These are phyloP conservation scores for Spicauda simplicius DNA, from an alignment of 2,888 invertebrate species.

Conservation along the genomic window DNA sequence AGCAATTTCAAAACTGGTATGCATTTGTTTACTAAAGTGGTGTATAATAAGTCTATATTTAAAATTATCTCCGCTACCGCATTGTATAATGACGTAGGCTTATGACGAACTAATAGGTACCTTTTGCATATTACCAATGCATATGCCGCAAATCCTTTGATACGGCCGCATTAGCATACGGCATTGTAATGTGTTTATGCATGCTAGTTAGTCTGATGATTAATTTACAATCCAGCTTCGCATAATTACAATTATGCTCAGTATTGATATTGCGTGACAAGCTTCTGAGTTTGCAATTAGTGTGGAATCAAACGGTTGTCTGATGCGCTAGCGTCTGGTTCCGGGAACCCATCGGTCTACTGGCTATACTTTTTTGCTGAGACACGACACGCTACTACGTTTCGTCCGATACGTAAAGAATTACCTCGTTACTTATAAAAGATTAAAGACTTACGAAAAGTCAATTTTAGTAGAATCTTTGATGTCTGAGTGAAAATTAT, in stretches of 20 bases:
- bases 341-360: background rate
- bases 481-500: too few relatives aligned
- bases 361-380: background rate
- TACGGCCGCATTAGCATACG: constrained; percentile 17
- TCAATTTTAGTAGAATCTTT: too few relatives aligned
- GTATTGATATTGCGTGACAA: constrained; percentile 19
- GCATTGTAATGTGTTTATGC: constrained; percentile 22
- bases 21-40: background rate
- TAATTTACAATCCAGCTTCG: constrained; percentile 25
- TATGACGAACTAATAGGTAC: background rate
- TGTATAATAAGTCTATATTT: background rate
- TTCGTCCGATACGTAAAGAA: too few relatives aligned
- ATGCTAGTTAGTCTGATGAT: constrained; percentile 22
- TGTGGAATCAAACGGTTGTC: background rate
- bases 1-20: background rate
- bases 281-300: background rate
- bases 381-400: background rate
- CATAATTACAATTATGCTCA: constrained; percentile 25
- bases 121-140: constrained; percentile 1
- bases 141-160: constrained; percentile 24
- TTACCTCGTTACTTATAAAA: too few relatives aligned
- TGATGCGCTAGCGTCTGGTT: background rate
- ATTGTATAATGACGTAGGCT: background rate
- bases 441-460: too few relatives aligned
- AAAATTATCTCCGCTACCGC: background rate